Evolutionary conservation across 2,797 vertebrate genomes (phyloP).

Genomic region (Cryptoblepharus egeriae): DNA sequence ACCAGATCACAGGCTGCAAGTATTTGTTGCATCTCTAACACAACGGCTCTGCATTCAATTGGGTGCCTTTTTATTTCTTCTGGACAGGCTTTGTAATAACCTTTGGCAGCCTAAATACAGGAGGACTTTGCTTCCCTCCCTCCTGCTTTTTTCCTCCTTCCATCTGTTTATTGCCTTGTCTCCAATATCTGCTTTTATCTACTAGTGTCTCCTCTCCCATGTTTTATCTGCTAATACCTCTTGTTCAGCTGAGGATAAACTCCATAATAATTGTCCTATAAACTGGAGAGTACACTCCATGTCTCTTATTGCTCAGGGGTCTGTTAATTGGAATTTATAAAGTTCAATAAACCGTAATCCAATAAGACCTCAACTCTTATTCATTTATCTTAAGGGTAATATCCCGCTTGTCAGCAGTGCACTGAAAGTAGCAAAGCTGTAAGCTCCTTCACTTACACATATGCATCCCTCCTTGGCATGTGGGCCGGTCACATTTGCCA

Average conservation of each 20-base stretch:
- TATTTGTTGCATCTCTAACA: not conserved
- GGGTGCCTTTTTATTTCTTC: not conserved
- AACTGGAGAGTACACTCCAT: conserved; percentile 76
- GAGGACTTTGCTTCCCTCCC: conserved; percentile 32
- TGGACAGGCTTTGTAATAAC: conserved; percentile 42
- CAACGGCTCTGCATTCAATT: not conserved
- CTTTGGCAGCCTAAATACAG: conserved; percentile 5
- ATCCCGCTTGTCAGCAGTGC: conserved; percentile 67
- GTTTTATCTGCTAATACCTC: conserved; percentile 80
- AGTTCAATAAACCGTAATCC: conserved; percentile 86
- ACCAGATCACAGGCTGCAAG: no score
- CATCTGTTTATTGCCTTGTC: conserved; percentile 65
- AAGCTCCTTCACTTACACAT: conserved; percentile 30
- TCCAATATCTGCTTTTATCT: conserved; percentile 75
- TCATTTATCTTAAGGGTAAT: conserved; percentile 85
- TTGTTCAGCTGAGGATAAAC: conserved; percentile 81
- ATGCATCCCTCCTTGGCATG: conserved; percentile 27
- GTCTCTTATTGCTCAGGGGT: conserved; percentile 82
- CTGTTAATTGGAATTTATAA: conserved; percentile 87
- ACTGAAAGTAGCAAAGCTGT: conserved; percentile 57
- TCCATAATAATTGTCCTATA: conserved; percentile 82
- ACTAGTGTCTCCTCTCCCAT: conserved; percentile 71
- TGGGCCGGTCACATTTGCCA: not conserved
- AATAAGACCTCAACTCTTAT: conserved; percentile 84
- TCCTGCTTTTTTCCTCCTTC: conserved; percentile 49